Conservation (phyloP, 2,888 invertebrate species). For the Drosophila mettleri region DNA sequence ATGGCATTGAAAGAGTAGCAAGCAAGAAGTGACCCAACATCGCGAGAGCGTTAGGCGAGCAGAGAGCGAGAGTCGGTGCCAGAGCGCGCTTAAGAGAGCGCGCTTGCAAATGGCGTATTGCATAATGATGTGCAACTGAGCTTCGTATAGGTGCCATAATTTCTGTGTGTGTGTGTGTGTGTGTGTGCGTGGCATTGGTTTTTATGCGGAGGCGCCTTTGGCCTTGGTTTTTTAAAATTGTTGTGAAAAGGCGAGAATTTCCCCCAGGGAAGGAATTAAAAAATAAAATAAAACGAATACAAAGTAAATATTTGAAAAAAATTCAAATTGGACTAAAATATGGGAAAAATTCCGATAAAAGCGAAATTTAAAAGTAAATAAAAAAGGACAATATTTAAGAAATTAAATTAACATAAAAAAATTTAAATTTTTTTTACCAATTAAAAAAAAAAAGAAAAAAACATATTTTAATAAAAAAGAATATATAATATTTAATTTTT, state of each 20-base stretch:
- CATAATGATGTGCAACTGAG: slow-evolving; percentile 71
- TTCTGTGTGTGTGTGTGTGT: slow-evolving; percentile 4
- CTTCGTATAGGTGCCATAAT: slow-evolving; percentile 35
- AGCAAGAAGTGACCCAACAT: slow-evolving; percentile 32
- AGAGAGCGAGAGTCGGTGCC: slow-evolving; percentile 20
- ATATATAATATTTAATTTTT: neutral
- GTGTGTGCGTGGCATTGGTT: slow-evolving; percentile 53
- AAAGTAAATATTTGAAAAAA: neutral
- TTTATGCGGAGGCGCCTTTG: slow-evolving; percentile 50
- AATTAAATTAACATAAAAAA: neutral
- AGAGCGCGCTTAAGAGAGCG: slow-evolving; percentile 41
- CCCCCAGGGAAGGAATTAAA: slow-evolving; percentile 15
- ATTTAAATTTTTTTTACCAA: neutral
- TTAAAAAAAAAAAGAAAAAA: neutral
- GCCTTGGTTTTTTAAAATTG: slow-evolving; percentile 66
- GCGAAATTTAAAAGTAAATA: neutral
- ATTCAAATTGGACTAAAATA: neutral
- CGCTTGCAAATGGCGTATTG: slow-evolving; percentile 56
- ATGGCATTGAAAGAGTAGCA: slow-evolving; percentile 76
- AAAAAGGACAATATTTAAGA: neutral
- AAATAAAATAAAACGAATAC: neutral
- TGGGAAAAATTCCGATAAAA: neutral
- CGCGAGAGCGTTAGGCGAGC: neutral
- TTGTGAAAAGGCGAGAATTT: slow-evolving; percentile 14
- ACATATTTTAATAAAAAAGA: neutral